Conservation (phyloP, 2,888 invertebrate genomes). For the Athetis lepigone region DNA sequence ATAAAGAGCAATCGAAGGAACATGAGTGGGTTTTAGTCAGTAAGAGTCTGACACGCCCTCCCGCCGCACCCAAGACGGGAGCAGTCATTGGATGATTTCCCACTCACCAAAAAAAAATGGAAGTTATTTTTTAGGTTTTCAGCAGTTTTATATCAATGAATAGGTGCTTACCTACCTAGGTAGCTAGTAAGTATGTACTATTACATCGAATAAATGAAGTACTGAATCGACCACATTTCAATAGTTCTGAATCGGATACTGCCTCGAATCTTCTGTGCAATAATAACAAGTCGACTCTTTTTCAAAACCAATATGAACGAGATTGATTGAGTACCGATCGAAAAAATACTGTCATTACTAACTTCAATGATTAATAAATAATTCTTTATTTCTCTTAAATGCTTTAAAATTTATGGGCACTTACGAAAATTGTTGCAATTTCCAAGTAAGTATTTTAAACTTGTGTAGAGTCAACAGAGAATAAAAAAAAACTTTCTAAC, state of each 20-base stretch:
- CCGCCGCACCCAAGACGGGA: no score
- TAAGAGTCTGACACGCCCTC: no score
- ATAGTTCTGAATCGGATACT: background rate
- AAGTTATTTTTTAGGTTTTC: background rate
- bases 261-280: background rate
- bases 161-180: background rate
- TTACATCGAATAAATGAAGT: no score
- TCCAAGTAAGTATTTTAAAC: background rate
- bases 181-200: no score
- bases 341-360: background rate
- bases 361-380: background rate
- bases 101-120: no score
- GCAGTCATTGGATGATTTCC: no score
- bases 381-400: slow-evolving; percentile 4
- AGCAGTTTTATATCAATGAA: background rate
- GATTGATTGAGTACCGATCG: background rate
- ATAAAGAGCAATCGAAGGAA: no score
- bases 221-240: background rate
- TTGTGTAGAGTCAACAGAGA: background rate
- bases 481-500: background rate
- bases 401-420: background rate
- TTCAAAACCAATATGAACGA: background rate
- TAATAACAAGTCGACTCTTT: background rate
- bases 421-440: background rate
- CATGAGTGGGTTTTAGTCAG: no score